Percentiles rank a stretch among this genome's conserved stretches.
Evolutionary conservation across 1,140 invertebrate genomes (phyloP).

Genomic region (Choristoneura fumiferana): DNA sequence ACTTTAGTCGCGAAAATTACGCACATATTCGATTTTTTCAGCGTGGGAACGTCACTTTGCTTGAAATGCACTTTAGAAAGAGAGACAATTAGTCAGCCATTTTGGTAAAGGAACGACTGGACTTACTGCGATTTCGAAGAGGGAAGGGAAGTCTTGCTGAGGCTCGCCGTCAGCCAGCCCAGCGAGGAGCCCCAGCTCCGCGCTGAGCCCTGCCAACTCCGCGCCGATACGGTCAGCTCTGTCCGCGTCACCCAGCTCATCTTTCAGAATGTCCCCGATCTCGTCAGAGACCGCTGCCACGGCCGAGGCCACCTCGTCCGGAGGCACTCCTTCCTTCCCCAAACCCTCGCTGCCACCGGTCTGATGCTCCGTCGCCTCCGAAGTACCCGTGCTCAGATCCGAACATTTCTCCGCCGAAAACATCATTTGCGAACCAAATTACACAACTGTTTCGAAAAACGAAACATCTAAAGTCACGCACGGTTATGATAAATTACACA

Average conservation of each 20-base stretch:
- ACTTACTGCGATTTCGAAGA: slow-evolving; percentile 68
- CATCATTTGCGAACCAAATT: slow-evolving; percentile 67
- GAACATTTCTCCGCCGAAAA: slow-evolving; percentile 69
- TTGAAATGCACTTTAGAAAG: slow-evolving; percentile 5
- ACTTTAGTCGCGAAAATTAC: slow-evolving; percentile 16
- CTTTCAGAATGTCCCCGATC: slow-evolving; percentile 68
- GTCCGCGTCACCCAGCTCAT: slow-evolving; percentile 63
- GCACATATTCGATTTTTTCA: slow-evolving; percentile 5
- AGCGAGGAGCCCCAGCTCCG: slow-evolving; percentile 59
- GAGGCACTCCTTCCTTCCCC: slow-evolving; percentile 48
- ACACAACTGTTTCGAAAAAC: slow-evolving; percentile 54
- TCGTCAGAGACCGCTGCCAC: slow-evolving; percentile 68
- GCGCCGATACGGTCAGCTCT: slow-evolving; percentile 64
- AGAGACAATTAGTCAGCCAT: slow-evolving; percentile 32
- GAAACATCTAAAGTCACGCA: slow-evolving; percentile 71
- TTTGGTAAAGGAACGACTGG: slow-evolving; percentile 20
- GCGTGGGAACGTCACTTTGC: slow-evolving; percentile 14
- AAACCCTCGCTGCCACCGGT: slow-evolving; percentile 45
- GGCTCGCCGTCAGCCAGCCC: slow-evolving; percentile 57
- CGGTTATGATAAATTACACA: slow-evolving; percentile 51
- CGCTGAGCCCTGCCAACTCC: slow-evolving; percentile 61
- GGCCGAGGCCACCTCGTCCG: slow-evolving; percentile 62
- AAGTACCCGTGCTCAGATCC: slow-evolving; percentile 43
- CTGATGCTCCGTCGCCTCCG: slow-evolving; percentile 44
- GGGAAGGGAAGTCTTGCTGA: slow-evolving; percentile 62